Percentiles rank a stretch among this genome's conserved stretches.
Evolutionary conservation across 2,113 vertebrate species (phyloP).

Genomic region (Riparia riparia): DNA sequence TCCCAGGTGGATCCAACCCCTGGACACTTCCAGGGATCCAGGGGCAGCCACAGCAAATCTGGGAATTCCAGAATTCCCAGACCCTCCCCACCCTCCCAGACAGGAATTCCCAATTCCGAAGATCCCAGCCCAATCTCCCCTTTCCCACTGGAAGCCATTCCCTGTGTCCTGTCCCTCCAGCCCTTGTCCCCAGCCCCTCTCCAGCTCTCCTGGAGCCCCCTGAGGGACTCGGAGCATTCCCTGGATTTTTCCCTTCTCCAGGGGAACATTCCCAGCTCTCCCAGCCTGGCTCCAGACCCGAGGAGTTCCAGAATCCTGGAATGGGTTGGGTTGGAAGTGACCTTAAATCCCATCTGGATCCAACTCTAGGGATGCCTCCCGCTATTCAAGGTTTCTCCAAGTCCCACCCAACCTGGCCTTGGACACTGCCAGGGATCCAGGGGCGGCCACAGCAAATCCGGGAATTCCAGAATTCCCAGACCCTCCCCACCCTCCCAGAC

Average conservation of each 20-base stretch:
- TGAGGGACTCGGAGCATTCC: rapidly evolving
- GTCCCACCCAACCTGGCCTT: background rate
- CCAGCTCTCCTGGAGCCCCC: background rate
- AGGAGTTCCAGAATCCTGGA: too few species aligned
- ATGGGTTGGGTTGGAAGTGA: too few species aligned
- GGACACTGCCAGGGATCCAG: background rate
- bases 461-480: background rate
- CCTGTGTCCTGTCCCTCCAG: background rate
- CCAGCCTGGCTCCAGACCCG: too few species aligned
- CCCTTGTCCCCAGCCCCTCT: background rate
- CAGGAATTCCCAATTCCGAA: background rate
- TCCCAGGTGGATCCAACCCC: rapidly evolving
- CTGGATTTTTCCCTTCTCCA: background rate
- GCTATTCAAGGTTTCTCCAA: rapidly evolving
- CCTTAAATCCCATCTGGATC: too few species aligned
- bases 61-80: background rate
- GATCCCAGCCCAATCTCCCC: background rate
- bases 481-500: background rate
- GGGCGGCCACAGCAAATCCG: background rate
- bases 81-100: background rate
- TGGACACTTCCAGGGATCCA: background rate
- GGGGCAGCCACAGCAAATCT: background rate
- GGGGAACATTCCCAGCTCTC: background rate
- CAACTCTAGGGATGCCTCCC: rapidly evolving
- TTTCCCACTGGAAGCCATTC: background rate